Evolutionary conservation across 2,888 invertebrate species (phyloP).

Genomic region (Dromius quadrimaculatus): DNA sequence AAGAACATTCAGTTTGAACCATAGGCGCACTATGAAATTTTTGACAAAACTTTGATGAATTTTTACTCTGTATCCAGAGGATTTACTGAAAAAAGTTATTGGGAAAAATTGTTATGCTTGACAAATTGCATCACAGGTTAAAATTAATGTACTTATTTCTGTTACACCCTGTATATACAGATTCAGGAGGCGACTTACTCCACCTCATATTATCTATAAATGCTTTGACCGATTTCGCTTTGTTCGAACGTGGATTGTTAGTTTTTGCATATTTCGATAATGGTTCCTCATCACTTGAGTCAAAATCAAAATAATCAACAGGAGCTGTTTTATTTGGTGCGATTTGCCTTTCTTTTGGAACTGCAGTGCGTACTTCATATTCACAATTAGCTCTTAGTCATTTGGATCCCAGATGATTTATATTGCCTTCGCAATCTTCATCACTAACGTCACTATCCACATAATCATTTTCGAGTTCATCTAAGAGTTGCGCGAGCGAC

Average conservation of each 20-base stretch:
- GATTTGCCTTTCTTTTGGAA: background rate
- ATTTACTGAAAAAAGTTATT: too few relatives aligned
- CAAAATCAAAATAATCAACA: background rate
- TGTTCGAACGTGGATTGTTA: background rate
- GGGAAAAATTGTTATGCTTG: too few relatives aligned
- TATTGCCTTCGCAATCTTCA: slow-evolving; percentile 15
- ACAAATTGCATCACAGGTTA: too few relatives aligned
- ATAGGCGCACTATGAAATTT: too few relatives aligned
- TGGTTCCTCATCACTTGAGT: slow-evolving; percentile 17
- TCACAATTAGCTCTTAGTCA: slow-evolving; percentile 7
- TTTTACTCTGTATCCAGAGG: too few relatives aligned
- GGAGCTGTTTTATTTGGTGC: background rate
- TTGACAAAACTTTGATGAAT: too few relatives aligned
- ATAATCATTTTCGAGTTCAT: slow-evolving; percentile 10
- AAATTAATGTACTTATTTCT: too few relatives aligned
- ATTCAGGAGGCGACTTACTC: background rate
- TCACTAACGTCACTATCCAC: slow-evolving; percentile 20
- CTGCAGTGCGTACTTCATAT: background rate
- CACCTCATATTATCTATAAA: background rate
- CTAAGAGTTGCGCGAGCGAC: slow-evolving; percentile 16
- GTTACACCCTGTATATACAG: too few relatives aligned
- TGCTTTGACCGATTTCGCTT: background rate
- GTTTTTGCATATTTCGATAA: background rate
- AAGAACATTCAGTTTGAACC: too few relatives aligned
- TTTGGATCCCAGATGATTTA: slow-evolving; percentile 34